phyloP scores from a whole-genome alignment of 2,113 vertebrate species.

The Alethe castanea region DNA sequence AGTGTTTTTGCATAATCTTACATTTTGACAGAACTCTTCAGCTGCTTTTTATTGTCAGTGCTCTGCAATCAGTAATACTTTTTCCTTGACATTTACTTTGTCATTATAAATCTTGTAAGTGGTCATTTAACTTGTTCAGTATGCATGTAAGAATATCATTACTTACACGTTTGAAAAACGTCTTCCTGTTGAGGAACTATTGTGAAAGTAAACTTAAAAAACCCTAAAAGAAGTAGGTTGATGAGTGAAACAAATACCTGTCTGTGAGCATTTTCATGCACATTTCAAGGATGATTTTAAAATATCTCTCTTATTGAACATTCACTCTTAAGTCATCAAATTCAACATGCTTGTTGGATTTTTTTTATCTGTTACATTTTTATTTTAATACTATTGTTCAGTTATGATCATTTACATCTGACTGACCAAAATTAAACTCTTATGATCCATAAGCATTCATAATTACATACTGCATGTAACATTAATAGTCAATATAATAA shows the following conservation, averaged over 20 bases:
- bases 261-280: not conserved
- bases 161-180: constrained; percentile 7
- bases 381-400: constrained; percentile 39
- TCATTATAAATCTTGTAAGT: constrained; percentile 77
- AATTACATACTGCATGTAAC: constrained; percentile 66
- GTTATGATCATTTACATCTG: constrained; percentile 58
- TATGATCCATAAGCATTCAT: constrained; percentile 70
- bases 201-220: constrained; percentile 57
- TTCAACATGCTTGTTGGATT: not conserved
- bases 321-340: not conserved
- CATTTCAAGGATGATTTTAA: not conserved
- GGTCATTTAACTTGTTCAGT: constrained; percentile 76
- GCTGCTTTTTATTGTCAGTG: constrained; percentile 75
- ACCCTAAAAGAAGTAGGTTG: not conserved
- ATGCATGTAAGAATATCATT: constrained; percentile 46
- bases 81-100: constrained; percentile 77
- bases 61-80: constrained; percentile 77
- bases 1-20: constrained; percentile 86
- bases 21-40: constrained; percentile 82
- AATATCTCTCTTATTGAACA: not conserved
- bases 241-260: constrained; percentile 19
- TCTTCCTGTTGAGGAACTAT: constrained; percentile 31
- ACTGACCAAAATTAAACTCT: constrained; percentile 65
- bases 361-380: not conserved
- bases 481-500: constrained; percentile 80